These are phyloP conservation scores for Leptinotarsa peninsularis DNA, from an alignment of 2,888 invertebrate species.

Conservation along the genomic window DNA sequence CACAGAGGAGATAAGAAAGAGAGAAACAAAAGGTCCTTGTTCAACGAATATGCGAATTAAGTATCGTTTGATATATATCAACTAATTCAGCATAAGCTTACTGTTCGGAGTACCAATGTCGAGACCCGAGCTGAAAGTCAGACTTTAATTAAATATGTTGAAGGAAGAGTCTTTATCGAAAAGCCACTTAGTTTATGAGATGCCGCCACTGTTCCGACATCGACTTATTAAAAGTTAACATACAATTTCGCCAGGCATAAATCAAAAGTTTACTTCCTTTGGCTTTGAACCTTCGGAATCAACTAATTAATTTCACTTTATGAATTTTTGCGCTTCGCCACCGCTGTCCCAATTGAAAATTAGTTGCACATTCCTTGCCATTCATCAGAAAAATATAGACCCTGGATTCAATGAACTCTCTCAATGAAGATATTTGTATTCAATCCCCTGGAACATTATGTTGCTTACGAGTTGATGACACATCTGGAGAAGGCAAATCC, in stretches of 20 bases:
- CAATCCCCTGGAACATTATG: too few species aligned
- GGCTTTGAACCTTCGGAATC: slow-evolving; percentile 30
- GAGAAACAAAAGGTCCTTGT: slow-evolving; percentile 14
- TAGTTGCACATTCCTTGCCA: not conserved
- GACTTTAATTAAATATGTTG: slow-evolving; percentile 47
- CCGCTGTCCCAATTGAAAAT: slow-evolving; percentile 1
- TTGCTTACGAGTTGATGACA: too few species aligned
- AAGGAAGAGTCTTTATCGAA: slow-evolving; percentile 46
- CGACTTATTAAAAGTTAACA: slow-evolving; percentile 44
- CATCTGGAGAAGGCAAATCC: too few species aligned
- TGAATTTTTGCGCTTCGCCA: slow-evolving; percentile 7
- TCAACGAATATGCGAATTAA: slow-evolving; percentile 26
- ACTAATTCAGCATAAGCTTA: slow-evolving; percentile 40
- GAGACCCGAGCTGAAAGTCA: slow-evolving; percentile 21
- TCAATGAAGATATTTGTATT: too few species aligned
- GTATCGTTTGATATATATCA: slow-evolving; percentile 39
- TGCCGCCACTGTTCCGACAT: slow-evolving; percentile 37
- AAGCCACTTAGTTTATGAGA: slow-evolving; percentile 48
- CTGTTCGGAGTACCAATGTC: slow-evolving; percentile 26
- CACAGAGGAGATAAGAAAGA: not conserved
- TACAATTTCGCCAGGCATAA: slow-evolving; percentile 35
- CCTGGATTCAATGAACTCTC: not conserved
- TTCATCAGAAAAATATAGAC: not conserved
- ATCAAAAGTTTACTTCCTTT: slow-evolving; percentile 35
- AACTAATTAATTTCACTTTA: slow-evolving; percentile 9